These are phyloP conservation scores for Archaeoteleia sp. DNA, from an alignment of 2,888 invertebrate genomes.

Conservation along the genomic window DNA sequence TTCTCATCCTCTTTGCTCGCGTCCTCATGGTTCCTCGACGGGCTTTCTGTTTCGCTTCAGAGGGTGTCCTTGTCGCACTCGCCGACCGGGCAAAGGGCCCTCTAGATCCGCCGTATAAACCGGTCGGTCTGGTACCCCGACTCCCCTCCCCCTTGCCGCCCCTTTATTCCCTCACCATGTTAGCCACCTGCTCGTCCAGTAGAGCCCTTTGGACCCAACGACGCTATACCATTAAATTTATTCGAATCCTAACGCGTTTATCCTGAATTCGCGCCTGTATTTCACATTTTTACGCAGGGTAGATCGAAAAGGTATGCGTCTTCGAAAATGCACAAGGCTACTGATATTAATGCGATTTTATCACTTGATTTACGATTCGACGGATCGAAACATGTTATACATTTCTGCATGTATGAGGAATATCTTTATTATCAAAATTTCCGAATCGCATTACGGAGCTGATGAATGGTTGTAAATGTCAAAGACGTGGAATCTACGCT, in stretches of 20 bases:
- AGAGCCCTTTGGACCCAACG: conserved; percentile 60
- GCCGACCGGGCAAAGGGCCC: conserved; percentile 58
- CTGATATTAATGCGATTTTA: conserved; percentile 48
- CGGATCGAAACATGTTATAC: conserved; percentile 30
- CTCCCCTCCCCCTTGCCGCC: conserved; percentile 62
- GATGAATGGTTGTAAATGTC: neutral
- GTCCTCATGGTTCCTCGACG: conserved; percentile 8
- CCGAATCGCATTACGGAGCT: no score
- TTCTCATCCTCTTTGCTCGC: conserved; percentile 27
- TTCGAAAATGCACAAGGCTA: conserved; percentile 38
- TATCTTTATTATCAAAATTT: conserved; percentile 31
- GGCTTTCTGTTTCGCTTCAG: conserved; percentile 29
- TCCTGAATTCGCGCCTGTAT: conserved; percentile 60
- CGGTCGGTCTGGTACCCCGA: conserved; percentile 72
- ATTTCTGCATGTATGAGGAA: conserved; percentile 22
- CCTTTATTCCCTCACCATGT: conserved; percentile 63
- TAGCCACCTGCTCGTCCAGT: conserved; percentile 71
- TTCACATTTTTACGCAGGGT: conserved; percentile 55
- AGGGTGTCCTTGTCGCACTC: conserved; percentile 49
- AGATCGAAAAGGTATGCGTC: conserved; percentile 40
- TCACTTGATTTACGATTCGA: conserved; percentile 41
- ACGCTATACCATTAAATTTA: conserved; percentile 71
- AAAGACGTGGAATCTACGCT: neutral
- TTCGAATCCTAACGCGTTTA: conserved; percentile 67
- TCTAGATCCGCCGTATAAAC: conserved; percentile 70